Conservation (phyloP, 1,140 invertebrate genomes). For the Drosophila miranda region DNA sequence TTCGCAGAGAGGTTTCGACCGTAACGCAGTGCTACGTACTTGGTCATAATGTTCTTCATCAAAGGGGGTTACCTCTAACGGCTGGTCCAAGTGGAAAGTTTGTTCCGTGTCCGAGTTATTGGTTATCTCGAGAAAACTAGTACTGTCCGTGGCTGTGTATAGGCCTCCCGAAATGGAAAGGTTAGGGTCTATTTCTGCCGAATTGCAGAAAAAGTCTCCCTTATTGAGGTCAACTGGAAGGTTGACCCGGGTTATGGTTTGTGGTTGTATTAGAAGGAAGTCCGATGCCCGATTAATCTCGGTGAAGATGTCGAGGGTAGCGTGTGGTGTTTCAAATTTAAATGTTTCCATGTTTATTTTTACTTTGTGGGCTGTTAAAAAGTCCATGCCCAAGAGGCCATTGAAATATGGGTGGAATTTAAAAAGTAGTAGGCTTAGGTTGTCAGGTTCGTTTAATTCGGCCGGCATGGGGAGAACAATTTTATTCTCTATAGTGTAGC, state of each 20-base stretch:
- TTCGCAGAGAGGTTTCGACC: not conserved
- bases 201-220: not conserved
- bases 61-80: not conserved
- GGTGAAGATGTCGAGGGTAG: not conserved
- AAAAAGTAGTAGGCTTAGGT: not conserved
- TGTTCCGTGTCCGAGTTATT: not conserved
- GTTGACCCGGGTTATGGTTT: not conserved
- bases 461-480: too few relatives aligned
- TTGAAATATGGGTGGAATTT: constrained; percentile 7
- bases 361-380: constrained; percentile 1
- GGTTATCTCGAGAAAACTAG: not conserved
- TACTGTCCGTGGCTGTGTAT: not conserved
- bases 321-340: too few relatives aligned
- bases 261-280: not conserved
- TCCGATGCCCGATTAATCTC: too few relatives aligned
- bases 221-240: not conserved
- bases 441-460: too few relatives aligned
- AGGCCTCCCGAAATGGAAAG: constrained; percentile 1
- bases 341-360: constrained; percentile 10
- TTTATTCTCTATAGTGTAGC: too few relatives aligned
- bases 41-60: not conserved
- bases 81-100: constrained; percentile 1
- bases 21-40: not conserved
- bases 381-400: constrained; percentile 1
- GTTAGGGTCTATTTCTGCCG: not conserved